Percentiles rank a stretch among this genome's conserved stretches.
Evolutionary conservation across 53 echinoderm and acorn worm genomes (phyloP).

Genomic region (Temnopleurus reevesii): DNA sequence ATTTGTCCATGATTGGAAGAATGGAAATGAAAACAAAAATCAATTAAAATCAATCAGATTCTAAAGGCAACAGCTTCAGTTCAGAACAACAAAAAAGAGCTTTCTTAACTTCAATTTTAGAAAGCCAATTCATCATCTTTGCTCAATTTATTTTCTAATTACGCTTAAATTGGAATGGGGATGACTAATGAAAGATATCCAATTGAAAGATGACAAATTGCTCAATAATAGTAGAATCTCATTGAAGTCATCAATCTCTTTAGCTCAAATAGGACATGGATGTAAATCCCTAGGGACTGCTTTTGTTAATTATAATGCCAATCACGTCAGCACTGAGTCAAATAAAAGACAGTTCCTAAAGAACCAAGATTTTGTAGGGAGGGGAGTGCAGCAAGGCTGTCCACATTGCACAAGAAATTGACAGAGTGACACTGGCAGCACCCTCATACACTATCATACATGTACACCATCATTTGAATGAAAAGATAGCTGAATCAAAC

Average conservation of each 20-base stretch:
- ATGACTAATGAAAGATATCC: not conserved
- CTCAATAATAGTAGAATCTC: not conserved
- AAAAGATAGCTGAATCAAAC: too few relatives aligned
- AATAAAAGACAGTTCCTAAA: not conserved
- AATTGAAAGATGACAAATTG: conserved; percentile 6
- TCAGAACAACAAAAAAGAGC: too few relatives aligned
- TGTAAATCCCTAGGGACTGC: not conserved
- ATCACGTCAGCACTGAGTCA: too few relatives aligned
- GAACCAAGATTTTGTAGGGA: not conserved
- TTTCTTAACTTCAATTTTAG: too few relatives aligned
- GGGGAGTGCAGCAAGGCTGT: not conserved
- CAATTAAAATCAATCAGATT: too few relatives aligned
- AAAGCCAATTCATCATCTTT: not conserved
- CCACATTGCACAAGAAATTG: too few relatives aligned
- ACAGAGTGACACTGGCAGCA: too few relatives aligned
- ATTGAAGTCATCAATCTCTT: not conserved
- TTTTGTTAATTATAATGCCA: not conserved
- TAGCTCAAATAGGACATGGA: not conserved
- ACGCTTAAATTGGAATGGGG: not conserved
- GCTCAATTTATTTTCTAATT: not conserved
- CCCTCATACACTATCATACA: too few relatives aligned
- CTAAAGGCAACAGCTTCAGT: too few relatives aligned
- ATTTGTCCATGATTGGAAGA: too few relatives aligned
- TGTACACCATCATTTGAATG: too few relatives aligned
- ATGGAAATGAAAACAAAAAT: too few relatives aligned